Evolutionary conservation across 2,888 invertebrate species (phyloP).

Genomic region (Trichacis sp.): DNA sequence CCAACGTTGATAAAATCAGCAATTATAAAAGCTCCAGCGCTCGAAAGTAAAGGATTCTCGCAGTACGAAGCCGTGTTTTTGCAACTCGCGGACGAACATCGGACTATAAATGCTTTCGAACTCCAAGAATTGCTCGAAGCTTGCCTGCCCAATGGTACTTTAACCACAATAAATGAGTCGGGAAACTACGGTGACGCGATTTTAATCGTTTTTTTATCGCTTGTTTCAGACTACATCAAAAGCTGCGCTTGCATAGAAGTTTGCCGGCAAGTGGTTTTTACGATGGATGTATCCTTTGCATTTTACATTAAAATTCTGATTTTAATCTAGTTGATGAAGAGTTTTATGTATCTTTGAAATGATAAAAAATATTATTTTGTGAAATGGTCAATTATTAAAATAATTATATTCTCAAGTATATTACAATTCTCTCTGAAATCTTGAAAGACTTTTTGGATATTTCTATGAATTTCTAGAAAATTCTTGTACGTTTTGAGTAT

Average conservation of each 20-base stretch:
- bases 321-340: no score
- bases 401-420: neutral
- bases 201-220: slow-evolving; percentile 6
- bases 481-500: no score
- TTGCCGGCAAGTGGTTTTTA: slow-evolving; percentile 88
- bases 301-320: neutral
- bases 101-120: slow-evolving; percentile 91
- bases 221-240: slow-evolving; percentile 84
- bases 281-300: slow-evolving; percentile 84
- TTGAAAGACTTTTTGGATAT: no score
- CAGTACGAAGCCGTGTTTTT: slow-evolving; percentile 92
- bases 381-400: slow-evolving; percentile 7
- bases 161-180: no score
- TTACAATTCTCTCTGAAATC: neutral
- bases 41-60: slow-evolving; percentile 80
- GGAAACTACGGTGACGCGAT: no score
- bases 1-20: slow-evolving; percentile 81
- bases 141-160: slow-evolving; percentile 83
- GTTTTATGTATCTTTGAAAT: no score
- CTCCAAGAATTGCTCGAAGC: slow-evolving; percentile 90
- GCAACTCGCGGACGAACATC: slow-evolving; percentile 90
- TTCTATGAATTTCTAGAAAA: no score
- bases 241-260: slow-evolving; percentile 94
- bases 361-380: no score
- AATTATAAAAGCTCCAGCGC: slow-evolving; percentile 80